Evolutionary conservation across 2,113 vertebrate genomes (phyloP).

Genomic region (Chionodraco myersi): DNA sequence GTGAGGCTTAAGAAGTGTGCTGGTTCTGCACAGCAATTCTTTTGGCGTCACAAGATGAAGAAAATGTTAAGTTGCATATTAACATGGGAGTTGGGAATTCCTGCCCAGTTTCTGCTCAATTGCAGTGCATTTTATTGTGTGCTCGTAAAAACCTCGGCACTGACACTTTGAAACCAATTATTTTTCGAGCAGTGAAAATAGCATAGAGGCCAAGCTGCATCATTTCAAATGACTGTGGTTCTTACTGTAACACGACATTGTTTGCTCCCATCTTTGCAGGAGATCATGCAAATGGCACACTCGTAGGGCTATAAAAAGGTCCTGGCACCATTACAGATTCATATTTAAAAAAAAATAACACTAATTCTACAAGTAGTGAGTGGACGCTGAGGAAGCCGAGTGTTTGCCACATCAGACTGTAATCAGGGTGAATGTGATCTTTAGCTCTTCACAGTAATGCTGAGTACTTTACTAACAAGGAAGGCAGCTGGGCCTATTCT

Average conservation of each 20-base stretch:
- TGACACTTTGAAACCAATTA: slow-evolving; percentile 40
- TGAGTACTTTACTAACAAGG: slow-evolving; percentile 30
- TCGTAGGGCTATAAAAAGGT: neutral
- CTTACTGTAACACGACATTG: neutral
- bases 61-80: slow-evolving; percentile 60
- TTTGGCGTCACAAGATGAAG: slow-evolving; percentile 15
- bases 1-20: slow-evolving; percentile 8
- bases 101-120: slow-evolving; percentile 40
- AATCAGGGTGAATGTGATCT: slow-evolving; percentile 46
- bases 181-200: neutral
- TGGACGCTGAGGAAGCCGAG: slow-evolving; percentile 18
- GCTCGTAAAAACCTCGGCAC: slow-evolving; percentile 10
- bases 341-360: neutral
- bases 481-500: slow-evolving; percentile 27
- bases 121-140: slow-evolving; percentile 12
- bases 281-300: slow-evolving; percentile 19
- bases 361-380: neutral
- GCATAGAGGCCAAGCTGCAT: neutral
- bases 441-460: slow-evolving; percentile 48
- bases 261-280: slow-evolving; percentile 1
- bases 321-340: slow-evolving; percentile 3
- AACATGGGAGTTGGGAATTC: slow-evolving; percentile 63
- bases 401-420: slow-evolving; percentile 28
- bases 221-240: slow-evolving; percentile 20
- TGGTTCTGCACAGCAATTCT: neutral